These are phyloP conservation scores for Drosophila ironensis DNA, from an alignment of 1,140 invertebrate species.

Conservation along the genomic window DNA sequence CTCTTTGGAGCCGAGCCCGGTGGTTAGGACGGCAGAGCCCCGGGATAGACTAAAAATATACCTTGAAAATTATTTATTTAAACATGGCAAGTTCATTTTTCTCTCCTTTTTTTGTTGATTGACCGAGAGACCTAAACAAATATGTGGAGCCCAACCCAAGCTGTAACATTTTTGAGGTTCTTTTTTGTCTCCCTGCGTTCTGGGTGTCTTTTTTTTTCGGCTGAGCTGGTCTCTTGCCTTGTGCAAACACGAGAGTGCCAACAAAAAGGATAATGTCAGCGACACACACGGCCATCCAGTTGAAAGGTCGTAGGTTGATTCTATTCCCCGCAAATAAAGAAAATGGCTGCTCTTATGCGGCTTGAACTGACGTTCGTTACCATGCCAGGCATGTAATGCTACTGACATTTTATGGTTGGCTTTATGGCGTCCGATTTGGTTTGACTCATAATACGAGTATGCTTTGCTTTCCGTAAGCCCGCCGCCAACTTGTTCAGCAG, in stretches of 20 bases:
- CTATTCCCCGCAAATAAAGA: background rate
- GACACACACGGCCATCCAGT: background rate
- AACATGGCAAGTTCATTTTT: constrained; percentile 28
- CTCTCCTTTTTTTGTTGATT: constrained; percentile 3
- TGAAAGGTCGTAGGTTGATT: constrained; percentile 42
- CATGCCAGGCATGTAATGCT: background rate
- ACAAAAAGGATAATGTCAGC: constrained; percentile 58
- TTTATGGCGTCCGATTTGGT: constrained; percentile 3
- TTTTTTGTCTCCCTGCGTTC: constrained; percentile 7
- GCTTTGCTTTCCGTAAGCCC: constrained; percentile 38
- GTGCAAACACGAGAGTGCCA: constrained; percentile 42
- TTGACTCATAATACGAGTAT: constrained; percentile 48
- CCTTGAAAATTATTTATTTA: constrained; percentile 42
- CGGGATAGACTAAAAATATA: constrained; percentile 12
- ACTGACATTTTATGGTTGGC: constrained; percentile 16
- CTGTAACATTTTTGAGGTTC: constrained; percentile 20
- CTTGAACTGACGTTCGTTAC: background rate
- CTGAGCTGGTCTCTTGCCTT: background rate
- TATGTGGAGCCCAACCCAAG: constrained; percentile 10
- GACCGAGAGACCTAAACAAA: constrained; percentile 48
- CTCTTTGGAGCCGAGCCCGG: constrained; percentile 1
- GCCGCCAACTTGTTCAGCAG: constrained; percentile 55
- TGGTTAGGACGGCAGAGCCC: background rate
- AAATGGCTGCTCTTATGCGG: background rate
- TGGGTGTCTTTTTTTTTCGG: constrained; percentile 18